Evolutionary conservation across 2,888 invertebrate genomes (phyloP).

Genomic region (Acleris cristana): DNA sequence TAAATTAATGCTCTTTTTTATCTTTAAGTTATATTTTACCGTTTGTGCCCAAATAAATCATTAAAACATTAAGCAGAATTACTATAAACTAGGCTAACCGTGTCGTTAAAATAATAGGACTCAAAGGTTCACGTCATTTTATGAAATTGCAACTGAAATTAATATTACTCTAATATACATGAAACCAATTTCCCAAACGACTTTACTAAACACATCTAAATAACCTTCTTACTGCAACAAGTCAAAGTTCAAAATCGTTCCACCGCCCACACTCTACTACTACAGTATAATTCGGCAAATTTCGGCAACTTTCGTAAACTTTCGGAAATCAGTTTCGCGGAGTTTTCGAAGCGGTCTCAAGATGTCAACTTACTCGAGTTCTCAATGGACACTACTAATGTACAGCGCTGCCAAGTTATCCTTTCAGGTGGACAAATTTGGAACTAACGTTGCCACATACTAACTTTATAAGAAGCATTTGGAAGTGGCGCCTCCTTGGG

Average conservation of each 20-base stretch:
- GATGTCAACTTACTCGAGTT: conserved; percentile 37
- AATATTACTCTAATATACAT: conserved; percentile 4
- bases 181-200: conserved; percentile 15
- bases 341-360: conserved; percentile 36
- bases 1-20: too few relatives aligned
- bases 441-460: conserved; percentile 30
- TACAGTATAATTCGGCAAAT: conserved; percentile 27
- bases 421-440: conserved; percentile 32
- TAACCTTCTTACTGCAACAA: not conserved
- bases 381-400: conserved; percentile 38
- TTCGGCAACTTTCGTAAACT: conserved; percentile 34
- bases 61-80: too few relatives aligned
- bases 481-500: conserved; percentile 21
- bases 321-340: conserved; percentile 38
- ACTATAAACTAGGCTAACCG: too few relatives aligned
- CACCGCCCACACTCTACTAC: not conserved
- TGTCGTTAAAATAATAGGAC: too few relatives aligned
- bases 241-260: conserved; percentile 20
- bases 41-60: too few relatives aligned
- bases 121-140: not conserved
- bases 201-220: not conserved
- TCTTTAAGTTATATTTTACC: too few relatives aligned
- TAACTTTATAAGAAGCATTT: conserved; percentile 23
- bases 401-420: conserved; percentile 31
- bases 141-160: not conserved